A percentile compares a stretch with the other conserved stretches of the same genome.
Conservation (phyloP, 2,888 invertebrate genomes). For the Noctuana brunneofusca region DNA sequence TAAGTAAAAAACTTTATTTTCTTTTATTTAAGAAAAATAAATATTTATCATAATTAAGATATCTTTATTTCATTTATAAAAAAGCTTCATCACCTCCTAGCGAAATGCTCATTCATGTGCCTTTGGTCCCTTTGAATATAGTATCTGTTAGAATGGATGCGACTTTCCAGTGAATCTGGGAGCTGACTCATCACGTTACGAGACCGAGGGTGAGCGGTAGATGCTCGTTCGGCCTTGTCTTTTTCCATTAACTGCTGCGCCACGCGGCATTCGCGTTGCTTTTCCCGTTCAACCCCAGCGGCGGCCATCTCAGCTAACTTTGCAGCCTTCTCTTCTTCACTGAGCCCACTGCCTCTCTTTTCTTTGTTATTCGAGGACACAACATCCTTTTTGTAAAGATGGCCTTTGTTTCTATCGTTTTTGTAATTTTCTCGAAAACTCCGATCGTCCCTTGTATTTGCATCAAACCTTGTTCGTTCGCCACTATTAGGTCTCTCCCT, state of each 20-base stretch:
- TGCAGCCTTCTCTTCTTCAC: conserved; percentile 82
- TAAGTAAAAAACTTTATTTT: conserved; percentile 27
- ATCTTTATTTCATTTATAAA: conserved; percentile 26
- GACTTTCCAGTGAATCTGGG: conserved; percentile 89
- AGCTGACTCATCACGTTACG: conserved; percentile 80
- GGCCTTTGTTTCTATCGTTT: conserved; percentile 38
- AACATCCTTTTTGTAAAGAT: background rate
- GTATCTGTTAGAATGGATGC: conserved; percentile 94
- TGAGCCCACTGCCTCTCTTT: conserved; percentile 49
- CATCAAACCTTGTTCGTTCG: conserved; percentile 7
- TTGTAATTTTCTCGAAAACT: conserved; percentile 39
- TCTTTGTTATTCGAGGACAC: conserved; percentile 26
- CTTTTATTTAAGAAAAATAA: conserved; percentile 19
- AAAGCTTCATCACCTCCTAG: conserved; percentile 77
- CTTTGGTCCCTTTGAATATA: conserved; percentile 92
- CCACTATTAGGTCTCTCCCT: conserved; percentile 8
- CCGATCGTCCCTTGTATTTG: background rate
- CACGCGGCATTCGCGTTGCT: conserved; percentile 85
- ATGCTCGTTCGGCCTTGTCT: conserved; percentile 54
- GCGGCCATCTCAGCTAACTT: conserved; percentile 89
- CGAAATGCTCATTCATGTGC: conserved; percentile 94
- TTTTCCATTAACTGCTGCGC: conserved; percentile 84
- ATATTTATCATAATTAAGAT: conserved; percentile 10
- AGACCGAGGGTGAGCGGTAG: conserved; percentile 86
- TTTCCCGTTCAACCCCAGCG: conserved; percentile 88